Evolutionary conservation across 2,113 vertebrate species (phyloP).

Genomic region (Sisor rabdophorus): DNA sequence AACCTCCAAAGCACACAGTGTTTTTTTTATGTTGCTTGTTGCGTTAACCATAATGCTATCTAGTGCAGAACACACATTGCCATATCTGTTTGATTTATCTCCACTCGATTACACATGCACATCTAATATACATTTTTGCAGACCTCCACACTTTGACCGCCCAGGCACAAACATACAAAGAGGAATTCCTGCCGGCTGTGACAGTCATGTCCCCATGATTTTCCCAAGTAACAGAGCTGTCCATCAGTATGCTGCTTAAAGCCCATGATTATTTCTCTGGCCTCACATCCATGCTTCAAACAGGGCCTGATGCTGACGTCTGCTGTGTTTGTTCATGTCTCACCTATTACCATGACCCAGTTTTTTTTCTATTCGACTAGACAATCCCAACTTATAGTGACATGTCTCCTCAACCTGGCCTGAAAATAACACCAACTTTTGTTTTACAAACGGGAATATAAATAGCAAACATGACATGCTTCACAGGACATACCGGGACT

Average conservation of each 20-base stretch:
- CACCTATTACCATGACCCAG: conserved; percentile 34
- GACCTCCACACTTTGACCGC: conserved; percentile 3
- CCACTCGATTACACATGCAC: conserved; percentile 8
- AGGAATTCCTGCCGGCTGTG: conserved; percentile 38
- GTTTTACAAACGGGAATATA: background rate
- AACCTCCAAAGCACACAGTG: conserved; percentile 20
- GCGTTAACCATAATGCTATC: conserved; percentile 55
- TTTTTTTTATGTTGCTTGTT: background rate
- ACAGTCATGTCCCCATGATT: conserved; percentile 36
- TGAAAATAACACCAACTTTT: conserved; percentile 15
- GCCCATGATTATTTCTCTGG: conserved; percentile 7
- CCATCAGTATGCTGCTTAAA: conserved; percentile 16
- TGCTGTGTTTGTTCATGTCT: conserved; percentile 9
- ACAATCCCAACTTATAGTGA: background rate
- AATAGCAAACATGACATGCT: background rate
- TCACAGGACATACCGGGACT: background rate
- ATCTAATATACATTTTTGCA: conserved; percentile 8
- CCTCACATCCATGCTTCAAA: background rate
- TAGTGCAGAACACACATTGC: conserved; percentile 46
- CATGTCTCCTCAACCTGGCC: background rate
- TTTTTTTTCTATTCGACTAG: conserved; percentile 13
- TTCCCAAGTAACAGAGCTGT: conserved; percentile 46
- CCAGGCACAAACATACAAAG: conserved; percentile 13
- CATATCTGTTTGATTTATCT: conserved; percentile 19
- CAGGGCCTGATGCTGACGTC: conserved; percentile 44